Conservation (phyloP, 2,113 vertebrate species). For the Artemisiospiza belli region DNA sequence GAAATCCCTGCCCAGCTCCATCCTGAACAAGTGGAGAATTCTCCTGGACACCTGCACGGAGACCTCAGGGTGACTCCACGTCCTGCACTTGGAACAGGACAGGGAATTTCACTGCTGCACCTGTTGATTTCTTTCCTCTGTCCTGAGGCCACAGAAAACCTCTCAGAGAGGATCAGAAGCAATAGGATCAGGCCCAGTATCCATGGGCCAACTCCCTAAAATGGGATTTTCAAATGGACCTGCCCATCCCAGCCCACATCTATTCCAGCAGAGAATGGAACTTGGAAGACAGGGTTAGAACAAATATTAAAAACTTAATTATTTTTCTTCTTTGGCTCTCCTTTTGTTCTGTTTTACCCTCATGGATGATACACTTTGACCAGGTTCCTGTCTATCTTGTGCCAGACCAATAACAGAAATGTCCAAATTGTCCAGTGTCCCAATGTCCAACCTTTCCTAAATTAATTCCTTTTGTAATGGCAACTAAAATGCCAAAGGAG, state of each 20-base stretch:
- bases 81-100: background rate
- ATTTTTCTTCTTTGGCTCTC: background rate
- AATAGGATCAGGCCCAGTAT: background rate
- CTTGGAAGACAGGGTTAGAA: background rate
- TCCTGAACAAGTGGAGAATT: background rate
- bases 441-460: background rate
- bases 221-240: background rate
- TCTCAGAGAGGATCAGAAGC: background rate
- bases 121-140: background rate
- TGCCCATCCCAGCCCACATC: background rate
- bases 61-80: accelerated
- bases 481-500: background rate
- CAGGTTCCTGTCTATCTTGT: background rate
- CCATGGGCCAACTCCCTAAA: background rate
- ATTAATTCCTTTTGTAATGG: background rate
- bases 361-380: background rate
- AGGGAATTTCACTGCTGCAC: background rate
- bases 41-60: background rate
- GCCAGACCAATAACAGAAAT: background rate
- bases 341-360: background rate
- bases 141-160: background rate
- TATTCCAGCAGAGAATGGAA: background rate
- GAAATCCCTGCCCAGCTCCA: background rate
- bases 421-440: background rate
- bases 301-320: background rate